phyloP scores from a whole-genome alignment of 2,113 vertebrate species.

The Brachirus orientalis region DNA sequence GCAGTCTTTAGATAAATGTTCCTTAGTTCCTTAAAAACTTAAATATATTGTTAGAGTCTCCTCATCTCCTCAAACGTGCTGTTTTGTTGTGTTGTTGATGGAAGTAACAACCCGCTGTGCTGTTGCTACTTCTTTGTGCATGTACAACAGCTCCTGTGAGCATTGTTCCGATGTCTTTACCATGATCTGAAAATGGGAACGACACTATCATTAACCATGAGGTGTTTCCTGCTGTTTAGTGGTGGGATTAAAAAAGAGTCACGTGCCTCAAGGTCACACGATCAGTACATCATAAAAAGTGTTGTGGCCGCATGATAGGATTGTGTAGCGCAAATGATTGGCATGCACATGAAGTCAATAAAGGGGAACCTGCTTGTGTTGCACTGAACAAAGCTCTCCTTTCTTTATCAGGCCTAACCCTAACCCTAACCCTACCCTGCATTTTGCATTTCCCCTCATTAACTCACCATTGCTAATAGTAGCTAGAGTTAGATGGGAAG shows the following conservation, averaged over 20 bases:
- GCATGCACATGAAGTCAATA: conserved; percentile 76
- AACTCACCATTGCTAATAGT: conserved; percentile 60
- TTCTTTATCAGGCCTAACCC: too few relatives aligned
- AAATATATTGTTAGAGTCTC: neutral
- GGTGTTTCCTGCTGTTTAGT: conserved; percentile 27
- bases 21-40: conserved; percentile 2
- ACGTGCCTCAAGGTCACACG: conserved; percentile 48
- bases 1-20: neutral
- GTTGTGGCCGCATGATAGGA: conserved; percentile 43
- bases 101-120: neutral
- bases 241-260: conserved; percentile 25
- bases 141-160: conserved; percentile 3
- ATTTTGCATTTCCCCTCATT: conserved; percentile 76
- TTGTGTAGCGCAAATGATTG: conserved; percentile 70
- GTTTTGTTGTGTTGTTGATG: neutral
- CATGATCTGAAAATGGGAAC: conserved; percentile 8
- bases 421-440: too few relatives aligned
- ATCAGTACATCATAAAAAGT: conserved; percentile 32
- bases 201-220: conserved; percentile 1
- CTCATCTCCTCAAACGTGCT: neutral
- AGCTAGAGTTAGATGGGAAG: conserved; percentile 41
- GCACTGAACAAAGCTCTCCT: conserved; percentile 71
- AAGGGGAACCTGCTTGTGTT: conserved; percentile 79
- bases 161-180: neutral
- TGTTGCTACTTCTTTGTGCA: neutral